These are phyloP conservation scores for Nebria ingens DNA, from an alignment of 1,140 invertebrate species.

Conservation along the genomic window DNA sequence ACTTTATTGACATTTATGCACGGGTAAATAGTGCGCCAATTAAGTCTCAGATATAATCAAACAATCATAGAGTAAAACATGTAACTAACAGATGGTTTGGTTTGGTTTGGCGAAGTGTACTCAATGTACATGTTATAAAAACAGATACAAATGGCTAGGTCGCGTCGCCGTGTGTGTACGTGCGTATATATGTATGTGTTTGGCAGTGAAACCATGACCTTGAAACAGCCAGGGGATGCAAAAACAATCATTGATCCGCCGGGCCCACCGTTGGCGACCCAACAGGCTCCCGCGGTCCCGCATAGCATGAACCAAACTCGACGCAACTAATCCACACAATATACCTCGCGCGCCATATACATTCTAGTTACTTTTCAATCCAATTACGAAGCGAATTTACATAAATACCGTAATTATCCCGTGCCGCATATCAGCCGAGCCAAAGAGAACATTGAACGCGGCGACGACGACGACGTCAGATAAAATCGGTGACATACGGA, in stretches of 20 bases:
- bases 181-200: too few species aligned
- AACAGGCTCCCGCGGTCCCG: neutral
- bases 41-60: too few species aligned
- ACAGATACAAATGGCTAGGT: too few species aligned
- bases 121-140: too few species aligned
- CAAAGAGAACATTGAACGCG: too few species aligned
- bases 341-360: neutral
- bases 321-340: neutral
- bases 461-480: neutral
- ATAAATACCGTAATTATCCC: slow-evolving; percentile 7
- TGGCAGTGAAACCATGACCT: neutral
- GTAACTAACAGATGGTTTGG: too few species aligned
- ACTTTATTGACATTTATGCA: too few species aligned
- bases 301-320: too few species aligned
- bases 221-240: neutral
- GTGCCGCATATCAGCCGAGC: neutral
- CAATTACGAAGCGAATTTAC: slow-evolving; percentile 4
- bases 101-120: too few species aligned
- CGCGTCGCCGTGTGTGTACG: too few species aligned
- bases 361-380: neutral
- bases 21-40: too few species aligned
- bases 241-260: neutral
- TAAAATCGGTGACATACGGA: neutral
- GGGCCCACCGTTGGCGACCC: neutral
- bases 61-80: too few species aligned